Conservation (phyloP, 2,888 invertebrate species). For the Drosophila cognata region DNA sequence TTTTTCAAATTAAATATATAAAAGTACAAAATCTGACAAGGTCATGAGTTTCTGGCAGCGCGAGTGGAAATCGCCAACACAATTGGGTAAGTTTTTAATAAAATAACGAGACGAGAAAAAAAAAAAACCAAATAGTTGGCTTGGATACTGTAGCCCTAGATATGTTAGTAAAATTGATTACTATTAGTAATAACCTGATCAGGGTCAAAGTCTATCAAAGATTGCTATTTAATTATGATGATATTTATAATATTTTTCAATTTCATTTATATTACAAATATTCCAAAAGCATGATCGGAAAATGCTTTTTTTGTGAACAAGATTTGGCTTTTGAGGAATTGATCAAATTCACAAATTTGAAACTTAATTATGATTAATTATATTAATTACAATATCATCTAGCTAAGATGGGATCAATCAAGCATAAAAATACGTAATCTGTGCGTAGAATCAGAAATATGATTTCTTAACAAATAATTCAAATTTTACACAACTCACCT, state of each 20-base stretch:
- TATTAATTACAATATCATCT: background rate
- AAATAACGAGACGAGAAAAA: background rate
- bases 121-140: background rate
- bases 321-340: background rate
- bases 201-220: background rate
- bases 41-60: slow-evolving; percentile 34
- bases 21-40: background rate
- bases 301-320: background rate
- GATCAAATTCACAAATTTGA: background rate
- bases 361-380: background rate
- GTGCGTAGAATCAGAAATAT: background rate
- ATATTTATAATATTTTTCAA: background rate
- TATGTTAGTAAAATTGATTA: background rate
- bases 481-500: background rate
- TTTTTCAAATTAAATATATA: slow-evolving; percentile 26
- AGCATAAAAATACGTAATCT: background rate
- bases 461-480: background rate
- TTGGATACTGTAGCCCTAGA: background rate
- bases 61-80: slow-evolving; percentile 29
- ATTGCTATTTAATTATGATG: background rate
- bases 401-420: background rate
- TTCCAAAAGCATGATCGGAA: background rate
- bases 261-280: background rate
- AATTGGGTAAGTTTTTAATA: slow-evolving; percentile 52
- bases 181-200: background rate